Base-by-base conservation (phyloP, 2,888 invertebrate genomes). In the Hedya salicella region DNA sequence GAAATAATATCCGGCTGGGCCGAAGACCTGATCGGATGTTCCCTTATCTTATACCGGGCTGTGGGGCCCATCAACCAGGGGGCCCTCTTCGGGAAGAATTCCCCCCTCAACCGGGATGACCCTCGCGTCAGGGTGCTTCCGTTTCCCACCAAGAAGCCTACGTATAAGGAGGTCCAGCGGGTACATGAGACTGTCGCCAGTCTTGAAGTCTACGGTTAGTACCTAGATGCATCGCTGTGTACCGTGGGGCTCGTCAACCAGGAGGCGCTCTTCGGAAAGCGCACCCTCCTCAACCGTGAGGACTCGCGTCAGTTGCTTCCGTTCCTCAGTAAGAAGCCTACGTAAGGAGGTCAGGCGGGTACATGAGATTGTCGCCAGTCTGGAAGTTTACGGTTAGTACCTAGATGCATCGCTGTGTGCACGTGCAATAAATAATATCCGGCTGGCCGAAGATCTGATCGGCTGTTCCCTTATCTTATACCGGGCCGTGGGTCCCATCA, bases 71-170 rank as follows among this genome's bases (percentile, higher is more conserved):
- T 92, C 46, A 96, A 96, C 83, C 94, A 95, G 72, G 92, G 93
- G 0, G 94, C 96, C 0, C 85, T 98, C 49, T 97, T 97, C 78
- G 96, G 97, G 0, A 95, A 95, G 80, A 93, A 91, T 62, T 95
- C 96, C 0, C 93, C 95, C 0, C 82, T 97, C 13, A 92, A 93
- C 68, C 93, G 93, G 72, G 93, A 89, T 3, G 96, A 96, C 77
- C 74, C 85, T 1, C 88, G 96, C 67, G 82, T 96, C 8, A 86
- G 96, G 71, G 94, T 93, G 17, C 93, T 98, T 70, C 97, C 98
- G 0, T 97, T 98, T 86, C 95, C 96, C 0, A 97, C 97, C 0
- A 92, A 95, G 72, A 93, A 97, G 73, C 96, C 98, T 0, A 96
- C 96, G 0, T 96, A 95, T 75, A 95, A 94, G 59, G 97, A 98